phyloP scores from a whole-genome alignment of 2,113 vertebrate genomes.

The Poecilia latipinna region DNA sequence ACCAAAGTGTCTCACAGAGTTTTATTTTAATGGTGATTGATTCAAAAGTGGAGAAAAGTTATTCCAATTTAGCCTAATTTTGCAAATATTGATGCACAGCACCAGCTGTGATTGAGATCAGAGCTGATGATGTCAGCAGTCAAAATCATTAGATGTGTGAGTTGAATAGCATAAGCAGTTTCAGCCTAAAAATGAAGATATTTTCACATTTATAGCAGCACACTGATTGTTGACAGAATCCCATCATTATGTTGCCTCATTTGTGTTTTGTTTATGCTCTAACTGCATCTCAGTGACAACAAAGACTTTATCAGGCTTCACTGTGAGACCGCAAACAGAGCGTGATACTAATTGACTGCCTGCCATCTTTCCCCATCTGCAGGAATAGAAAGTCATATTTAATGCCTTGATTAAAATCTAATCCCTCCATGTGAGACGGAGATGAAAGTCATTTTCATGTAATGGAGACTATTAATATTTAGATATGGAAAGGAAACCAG shows the following conservation, averaged over 20 bases:
- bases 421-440: slow-evolving; percentile 70
- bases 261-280: slow-evolving; percentile 46
- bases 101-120: background rate
- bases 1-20: background rate
- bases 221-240: slow-evolving; percentile 33
- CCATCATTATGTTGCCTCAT: slow-evolving; percentile 22
- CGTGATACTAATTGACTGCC: slow-evolving; percentile 63
- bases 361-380: slow-evolving; percentile 63
- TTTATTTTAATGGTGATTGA: background rate
- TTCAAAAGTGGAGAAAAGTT: slow-evolving; percentile 1
- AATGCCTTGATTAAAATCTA: slow-evolving; percentile 79
- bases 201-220: slow-evolving; percentile 10
- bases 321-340: slow-evolving; percentile 54
- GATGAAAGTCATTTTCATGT: slow-evolving; percentile 78
- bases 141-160: slow-evolving; percentile 10
- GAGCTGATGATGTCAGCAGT: slow-evolving; percentile 6
- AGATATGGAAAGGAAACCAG: slow-evolving; percentile 69
- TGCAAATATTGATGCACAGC: background rate
- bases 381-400: slow-evolving; percentile 74
- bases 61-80: slow-evolving; percentile 13
- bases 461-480: slow-evolving; percentile 83
- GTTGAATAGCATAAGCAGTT: slow-evolving; percentile 7
- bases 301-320: slow-evolving; percentile 58
- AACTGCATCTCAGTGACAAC: slow-evolving; percentile 34
- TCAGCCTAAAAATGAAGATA: background rate